Evolutionary conservation across 2,797 vertebrate genomes (phyloP).

Genomic region (Rhinogobio ventralis): DNA sequence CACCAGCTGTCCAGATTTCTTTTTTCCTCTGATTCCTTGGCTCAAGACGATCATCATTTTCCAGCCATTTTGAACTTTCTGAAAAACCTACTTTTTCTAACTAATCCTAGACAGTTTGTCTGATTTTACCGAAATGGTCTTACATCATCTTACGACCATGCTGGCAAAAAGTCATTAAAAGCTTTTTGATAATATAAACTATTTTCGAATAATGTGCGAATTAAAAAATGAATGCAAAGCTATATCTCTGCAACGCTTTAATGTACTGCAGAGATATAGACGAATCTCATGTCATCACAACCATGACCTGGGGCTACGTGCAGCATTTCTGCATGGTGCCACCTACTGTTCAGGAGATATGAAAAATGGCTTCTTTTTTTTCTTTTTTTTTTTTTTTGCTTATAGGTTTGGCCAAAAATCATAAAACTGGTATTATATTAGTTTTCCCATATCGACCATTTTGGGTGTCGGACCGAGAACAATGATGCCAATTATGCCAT

Average conservation of each 20-base stretch:
- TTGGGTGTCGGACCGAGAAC: no score
- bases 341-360: not conserved
- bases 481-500: no score
- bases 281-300: no score
- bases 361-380: not conserved
- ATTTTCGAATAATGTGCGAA: not conserved
- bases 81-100: no score
- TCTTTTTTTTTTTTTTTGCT: no score
- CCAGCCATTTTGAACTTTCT: no score
- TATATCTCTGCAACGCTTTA: no score
- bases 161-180: not conserved
- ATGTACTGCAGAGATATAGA: no score
- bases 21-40: not conserved
- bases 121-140: not conserved
- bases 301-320: no score
- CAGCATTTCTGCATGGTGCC: not conserved
- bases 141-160: not conserved
- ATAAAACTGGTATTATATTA: not conserved
- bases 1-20: not conserved
- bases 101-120: not conserved
- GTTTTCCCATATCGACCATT: not conserved
- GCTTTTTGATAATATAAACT: no score
- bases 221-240: not conserved
- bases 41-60: not conserved
- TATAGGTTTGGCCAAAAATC: not conserved